Conservation (phyloP, 1,140 invertebrate genomes). For the Drosophila chauvacae region DNA sequence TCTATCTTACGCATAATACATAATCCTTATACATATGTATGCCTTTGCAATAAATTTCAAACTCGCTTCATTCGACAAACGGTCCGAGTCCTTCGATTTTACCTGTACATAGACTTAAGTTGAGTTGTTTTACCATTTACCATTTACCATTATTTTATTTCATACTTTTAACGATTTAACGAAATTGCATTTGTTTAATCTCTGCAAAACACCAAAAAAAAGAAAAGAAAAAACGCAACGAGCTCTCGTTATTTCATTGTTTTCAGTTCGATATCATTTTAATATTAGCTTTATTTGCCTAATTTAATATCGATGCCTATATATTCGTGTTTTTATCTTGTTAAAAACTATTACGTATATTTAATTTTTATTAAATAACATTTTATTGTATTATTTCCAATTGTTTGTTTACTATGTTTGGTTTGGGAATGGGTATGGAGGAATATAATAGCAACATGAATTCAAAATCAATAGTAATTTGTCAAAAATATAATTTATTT, state of each 20-base stretch:
- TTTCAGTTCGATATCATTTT: conserved; percentile 62
- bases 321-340: conserved; percentile 70
- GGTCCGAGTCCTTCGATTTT: conserved; percentile 40
- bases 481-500: too few relatives aligned
- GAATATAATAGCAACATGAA: too few relatives aligned
- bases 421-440: background rate
- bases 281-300: conserved; percentile 57
- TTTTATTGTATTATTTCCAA: conserved; percentile 28
- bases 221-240: conserved; percentile 25
- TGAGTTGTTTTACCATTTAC: conserved; percentile 45
- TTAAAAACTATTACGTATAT: conserved; percentile 54
- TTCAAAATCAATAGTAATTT: too few relatives aligned
- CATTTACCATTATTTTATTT: conserved; percentile 17
- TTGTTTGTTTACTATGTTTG: conserved; percentile 1
- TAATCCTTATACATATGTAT: conserved; percentile 39
- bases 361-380: conserved; percentile 71
- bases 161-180: conserved; percentile 43
- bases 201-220: conserved; percentile 58
- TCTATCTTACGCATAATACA: conserved; percentile 64
- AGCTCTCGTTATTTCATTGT: conserved; percentile 54
- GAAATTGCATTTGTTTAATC: conserved; percentile 68
- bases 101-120: conserved; percentile 64
- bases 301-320: conserved; percentile 44
- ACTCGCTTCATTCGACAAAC: conserved; percentile 57
- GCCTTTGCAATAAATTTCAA: conserved; percentile 64